Evolutionary conservation across 2,797 vertebrate genomes (phyloP), one percentile per base, ranked within the genome.

Genomic region (Lithobates sylvaticus): DNA sequence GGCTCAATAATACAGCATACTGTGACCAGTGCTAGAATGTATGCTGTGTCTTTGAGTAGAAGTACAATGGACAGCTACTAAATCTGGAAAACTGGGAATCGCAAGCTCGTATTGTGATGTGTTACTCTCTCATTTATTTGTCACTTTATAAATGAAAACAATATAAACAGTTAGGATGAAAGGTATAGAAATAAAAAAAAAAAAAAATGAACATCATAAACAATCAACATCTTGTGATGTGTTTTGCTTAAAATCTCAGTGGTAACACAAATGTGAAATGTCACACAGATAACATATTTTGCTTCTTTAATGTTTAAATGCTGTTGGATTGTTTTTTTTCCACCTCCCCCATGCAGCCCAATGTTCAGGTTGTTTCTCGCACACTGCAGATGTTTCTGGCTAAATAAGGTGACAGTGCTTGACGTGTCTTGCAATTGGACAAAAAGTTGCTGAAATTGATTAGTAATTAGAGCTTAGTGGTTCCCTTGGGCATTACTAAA

Each of bases 381-480:
- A 74, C 29, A 67, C 76, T 79, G 76, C 90, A 91, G 90, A 90
- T 91, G 80, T 91, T 91, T 88, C 89, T 92, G 90, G 90, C 90
- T 92, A 87, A 88, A 91, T 85, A 71, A 89, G 88, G 90, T 1
- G 36, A 92, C 86, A 92, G 89, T 88, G 90, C 95, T 96, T 95
- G 94, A 95, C 85, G 91, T 92, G 89, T 91, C 93, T 95, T 94
- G 92, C 90, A 93, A 92, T 93, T 91, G 92, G 92, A 95, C 91
- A 94, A 94, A 94, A 96, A 94, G 93, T 95, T 94, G 88, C 92
- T 89, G 91, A 93, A 96, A 97, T 95, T 95, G 95, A 97, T 97
- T 95, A 95, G 94, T 94, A 94, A 96, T 97, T 97, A 95, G 95
- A 94, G 93, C 94, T 95, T 93, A 94, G 94, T 93, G 92, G 94